Evolutionary conservation across 1,140 invertebrate species (phyloP), one percentile per base, ranked within the genome.

Genomic region (Pachyrhynchus sulphureomaculatus): DNA sequence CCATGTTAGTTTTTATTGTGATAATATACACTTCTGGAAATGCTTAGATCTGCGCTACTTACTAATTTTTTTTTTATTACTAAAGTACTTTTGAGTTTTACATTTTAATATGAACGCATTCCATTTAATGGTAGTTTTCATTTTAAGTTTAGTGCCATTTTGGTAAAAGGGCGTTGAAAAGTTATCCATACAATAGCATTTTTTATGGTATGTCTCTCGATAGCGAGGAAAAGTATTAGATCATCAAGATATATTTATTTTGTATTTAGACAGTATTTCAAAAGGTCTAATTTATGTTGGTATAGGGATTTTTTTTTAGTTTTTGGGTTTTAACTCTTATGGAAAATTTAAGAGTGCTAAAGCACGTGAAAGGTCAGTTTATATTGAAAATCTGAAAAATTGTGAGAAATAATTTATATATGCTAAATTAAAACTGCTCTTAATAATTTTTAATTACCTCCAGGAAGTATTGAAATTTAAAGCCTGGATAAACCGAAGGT

Each of bases 91-190:
- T 60, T 41, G 20, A 33, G 24, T 44, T 54, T 53, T 53, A 42
- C 41, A 32, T 1, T 41, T 59, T 56, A 44, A 51, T 48, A 64
- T 60, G 42, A 64, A 68, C 58, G 66, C 68, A 70, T 70, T 70
- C 68, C 68, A 70, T 60, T 61, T 53, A 53, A 66, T 60, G 58
- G 57, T 68, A 70, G 66, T 68, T 64, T 64, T 63, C 47, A 21
- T 56, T 62, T 58, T 66, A 64, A 68, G 61, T 64, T 63, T 69
- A 70, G 68, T 70, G 68, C 68, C 68, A 70, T 70, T 49, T 69
- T 61, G 68, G 66, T 70, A 65, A 65, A 65, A 61, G 66, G 68
- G 62, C 68, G 52, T 56, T 23, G 44, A 37, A 48, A 26, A 60
- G 55, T 20, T 59, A 48, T 61, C 54, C 21, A 59, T 45, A 39